Percentiles rank a stretch among this genome's conserved stretches.
Evolutionary conservation across 2,888 invertebrate genomes (phyloP).

Genomic region (Oscheius sp.): DNA sequence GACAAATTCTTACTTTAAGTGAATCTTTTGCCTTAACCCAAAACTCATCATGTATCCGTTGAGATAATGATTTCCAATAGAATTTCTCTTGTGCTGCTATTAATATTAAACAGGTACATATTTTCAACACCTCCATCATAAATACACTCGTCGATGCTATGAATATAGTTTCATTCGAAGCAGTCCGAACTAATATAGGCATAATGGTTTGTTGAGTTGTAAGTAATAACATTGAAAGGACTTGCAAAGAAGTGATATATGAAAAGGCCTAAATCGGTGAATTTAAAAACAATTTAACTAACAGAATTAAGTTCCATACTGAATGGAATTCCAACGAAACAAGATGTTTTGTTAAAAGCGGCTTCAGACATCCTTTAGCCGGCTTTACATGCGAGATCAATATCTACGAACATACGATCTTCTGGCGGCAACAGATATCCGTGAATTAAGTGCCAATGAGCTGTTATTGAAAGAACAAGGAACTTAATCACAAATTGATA

Average conservation of each 20-base stretch:
- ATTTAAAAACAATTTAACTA: no score
- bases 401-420: no score
- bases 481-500: no score
- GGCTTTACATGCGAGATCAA: no score
- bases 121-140: constrained; percentile 33
- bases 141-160: constrained; percentile 33
- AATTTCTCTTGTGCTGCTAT: constrained; percentile 2
- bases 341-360: no score
- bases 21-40: constrained; percentile 33
- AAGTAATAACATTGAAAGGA: constrained; percentile 34
- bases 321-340: no score
- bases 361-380: no score
- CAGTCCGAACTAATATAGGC: constrained; percentile 35
- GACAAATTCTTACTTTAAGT: no score
- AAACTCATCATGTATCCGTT: constrained; percentile 20
- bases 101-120: constrained; percentile 5
- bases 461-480: no score
- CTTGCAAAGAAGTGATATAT: constrained; percentile 25
- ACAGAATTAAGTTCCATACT: no score
- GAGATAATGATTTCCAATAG: constrained; percentile 1
- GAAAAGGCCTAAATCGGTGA: constrained; percentile 19
- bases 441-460: no score
- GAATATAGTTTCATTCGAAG: constrained; percentile 13
- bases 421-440: no score
- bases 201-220: constrained; percentile 37